Evolutionary conservation across 2,113 vertebrate species (phyloP), one percentile per base, ranked within the genome.

Genomic region (Pongo abelii): DNA sequence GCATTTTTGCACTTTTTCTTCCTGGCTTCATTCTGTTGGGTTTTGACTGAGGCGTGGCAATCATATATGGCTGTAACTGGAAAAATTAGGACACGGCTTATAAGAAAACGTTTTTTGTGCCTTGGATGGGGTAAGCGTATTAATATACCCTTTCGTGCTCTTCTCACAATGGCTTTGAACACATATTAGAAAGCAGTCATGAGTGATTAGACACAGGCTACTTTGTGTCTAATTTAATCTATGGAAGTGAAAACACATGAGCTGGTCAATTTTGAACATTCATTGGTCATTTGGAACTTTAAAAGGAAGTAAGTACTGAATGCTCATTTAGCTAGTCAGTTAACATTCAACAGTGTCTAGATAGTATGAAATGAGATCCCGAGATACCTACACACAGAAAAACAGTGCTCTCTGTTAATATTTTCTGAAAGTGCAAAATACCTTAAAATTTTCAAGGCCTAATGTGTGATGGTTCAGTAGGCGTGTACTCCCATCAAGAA

Each of bases 1-100:
- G 99, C 99, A 61, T 99, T 99, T 98, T 99, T 99, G 97, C 99
- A 99, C 99, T 99, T 99, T 98, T 99, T 99, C 99, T 99, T 99
- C 98, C 98, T 99, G 99, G 99, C 99, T 90, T 99, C 99, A 18
- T 99, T 99, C 98, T 99, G 99, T 98, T 99, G 99, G 99, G 99
- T 99, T 97, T 99, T 99, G 98, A 99, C 99, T 43, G 99, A 99
- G 98, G 99, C 99, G 88, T 99, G 99, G 99, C 99, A 99, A 99
- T 99, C 99, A 78, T 99, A 99, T 97, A 99, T 99, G 99, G 99
- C 99, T 96, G 99, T 99, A 97, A 99, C 99, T 27, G 99, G 99
- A 97, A 99, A 99, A 98, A 99, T 99, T 95, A 99, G 99, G 98
- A 99, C 99, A 89, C 99, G 99, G 83, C 99, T 99, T 94, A 99